Evolutionary conservation across 2,797 vertebrate genomes (phyloP).

Genomic region (Heteromormyrus szaboi): DNA sequence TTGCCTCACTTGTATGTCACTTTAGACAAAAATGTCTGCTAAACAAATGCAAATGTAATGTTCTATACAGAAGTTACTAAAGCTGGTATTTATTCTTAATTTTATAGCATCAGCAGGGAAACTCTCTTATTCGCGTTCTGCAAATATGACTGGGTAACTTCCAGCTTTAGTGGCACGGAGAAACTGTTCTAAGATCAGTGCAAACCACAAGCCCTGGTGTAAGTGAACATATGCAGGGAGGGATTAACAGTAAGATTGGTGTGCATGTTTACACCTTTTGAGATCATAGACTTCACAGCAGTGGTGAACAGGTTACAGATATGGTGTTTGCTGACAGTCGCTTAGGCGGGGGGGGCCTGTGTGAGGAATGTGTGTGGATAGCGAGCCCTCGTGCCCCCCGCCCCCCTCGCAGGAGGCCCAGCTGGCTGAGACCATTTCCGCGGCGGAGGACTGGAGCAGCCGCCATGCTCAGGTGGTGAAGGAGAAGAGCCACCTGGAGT

Average conservation of each 20-base stretch:
- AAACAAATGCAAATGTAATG: neutral
- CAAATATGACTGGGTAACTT: neutral
- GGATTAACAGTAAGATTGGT: neutral
- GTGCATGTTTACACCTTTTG: neutral
- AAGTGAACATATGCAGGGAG: neutral
- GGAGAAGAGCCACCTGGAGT: slow-evolving; percentile 67
- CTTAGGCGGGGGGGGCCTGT: neutral
- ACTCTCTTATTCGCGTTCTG: neutral
- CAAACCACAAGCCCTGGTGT: neutral
- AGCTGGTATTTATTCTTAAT: neutral
- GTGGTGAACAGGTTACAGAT: neutral
- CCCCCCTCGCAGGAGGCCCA: slow-evolving; percentile 68
- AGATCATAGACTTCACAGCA: neutral
- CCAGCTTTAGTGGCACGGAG: neutral
- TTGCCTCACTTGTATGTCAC: neutral
- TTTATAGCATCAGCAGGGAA: neutral
- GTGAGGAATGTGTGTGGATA: neutral
- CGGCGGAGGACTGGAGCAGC: slow-evolving; percentile 69
- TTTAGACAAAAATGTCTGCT: neutral
- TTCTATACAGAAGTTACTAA: neutral
- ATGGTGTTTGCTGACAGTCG: neutral
- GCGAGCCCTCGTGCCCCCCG: neutral
- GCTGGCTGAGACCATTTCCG: slow-evolving; percentile 64
- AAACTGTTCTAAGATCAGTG: neutral
- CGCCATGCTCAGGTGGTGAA: slow-evolving; percentile 67